Conservation (phyloP, 2,888 invertebrate species). For the Ernsta delagoae region DNA sequence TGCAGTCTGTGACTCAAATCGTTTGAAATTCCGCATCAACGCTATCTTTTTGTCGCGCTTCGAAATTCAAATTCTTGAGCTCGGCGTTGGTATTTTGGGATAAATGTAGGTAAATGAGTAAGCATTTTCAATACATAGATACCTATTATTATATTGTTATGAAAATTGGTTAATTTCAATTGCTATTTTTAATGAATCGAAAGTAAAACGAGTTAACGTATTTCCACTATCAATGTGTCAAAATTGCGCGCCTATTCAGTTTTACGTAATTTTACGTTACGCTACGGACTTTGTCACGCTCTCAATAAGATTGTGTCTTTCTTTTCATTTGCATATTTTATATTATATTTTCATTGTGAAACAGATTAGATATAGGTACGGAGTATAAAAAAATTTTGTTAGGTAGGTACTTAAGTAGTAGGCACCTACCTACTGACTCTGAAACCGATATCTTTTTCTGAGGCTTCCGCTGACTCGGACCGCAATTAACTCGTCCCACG, state of each 20-base stretch:
- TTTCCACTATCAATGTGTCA: not conserved
- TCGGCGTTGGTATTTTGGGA: conserved; percentile 5
- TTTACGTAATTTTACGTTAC: not conserved
- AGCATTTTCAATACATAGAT: not conserved
- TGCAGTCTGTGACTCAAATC: conserved; percentile 23
- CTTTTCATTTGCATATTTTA: not conserved
- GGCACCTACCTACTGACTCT: no score
- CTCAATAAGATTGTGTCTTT: conserved; percentile 14
- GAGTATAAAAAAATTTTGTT: no score
- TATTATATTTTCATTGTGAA: not conserved
- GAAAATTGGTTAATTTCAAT: not conserved
- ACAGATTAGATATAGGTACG: no score
- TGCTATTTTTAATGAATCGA: not conserved
- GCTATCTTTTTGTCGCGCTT: conserved; percentile 17
- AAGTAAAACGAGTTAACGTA: not conserved
- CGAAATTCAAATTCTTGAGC: not conserved
- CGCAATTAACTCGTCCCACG: no score
- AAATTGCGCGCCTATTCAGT: not conserved
- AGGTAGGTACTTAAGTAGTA: no score
- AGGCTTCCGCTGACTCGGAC: no score
- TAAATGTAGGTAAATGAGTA: not conserved
- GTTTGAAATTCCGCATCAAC: conserved; percentile 18
- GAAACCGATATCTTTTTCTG: no score
- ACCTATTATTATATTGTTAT: not conserved
- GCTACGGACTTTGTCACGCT: conserved; percentile 9